A percentile compares a stretch with the other conserved stretches of the same genome.
These are phyloP conservation scores for Periphyllus acericola DNA, from an alignment of 2,888 invertebrate species.

Conservation along the genomic window DNA sequence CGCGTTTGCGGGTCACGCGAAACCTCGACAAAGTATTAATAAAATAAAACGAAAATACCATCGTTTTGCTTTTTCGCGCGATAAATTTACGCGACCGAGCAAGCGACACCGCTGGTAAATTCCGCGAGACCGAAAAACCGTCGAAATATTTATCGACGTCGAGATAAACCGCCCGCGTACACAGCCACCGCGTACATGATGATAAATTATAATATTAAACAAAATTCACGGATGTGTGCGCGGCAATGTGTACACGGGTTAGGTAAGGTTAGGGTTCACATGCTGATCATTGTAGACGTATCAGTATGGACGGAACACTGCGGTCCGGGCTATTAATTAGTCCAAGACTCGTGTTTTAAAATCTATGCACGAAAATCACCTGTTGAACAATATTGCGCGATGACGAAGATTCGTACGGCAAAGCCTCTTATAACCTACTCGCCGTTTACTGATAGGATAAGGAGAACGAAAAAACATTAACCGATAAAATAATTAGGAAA, in stretches of 20 bases:
- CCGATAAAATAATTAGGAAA: too few species aligned
- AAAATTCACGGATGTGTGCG: not conserved
- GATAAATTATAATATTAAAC: not conserved
- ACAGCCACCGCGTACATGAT: not conserved
- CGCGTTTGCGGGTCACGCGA: not conserved
- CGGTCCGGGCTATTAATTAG: not conserved
- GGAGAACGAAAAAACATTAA: too few species aligned
- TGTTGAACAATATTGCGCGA: too few species aligned
- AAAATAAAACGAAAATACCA: not conserved
- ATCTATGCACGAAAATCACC: too few species aligned
- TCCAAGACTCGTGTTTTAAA: too few species aligned
- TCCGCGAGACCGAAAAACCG: not conserved
- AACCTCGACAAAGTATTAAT: not conserved
- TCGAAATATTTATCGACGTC: not conserved
- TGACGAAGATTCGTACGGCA: too few species aligned
- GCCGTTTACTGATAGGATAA: too few species aligned
- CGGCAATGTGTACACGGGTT: not conserved
- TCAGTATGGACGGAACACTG: not conserved
- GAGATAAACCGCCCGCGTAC: not conserved
- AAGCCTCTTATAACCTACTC: too few species aligned
- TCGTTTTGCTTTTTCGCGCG: not conserved
- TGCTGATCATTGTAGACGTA: not conserved
- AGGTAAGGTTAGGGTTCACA: not conserved
- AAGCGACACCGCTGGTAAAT: not conserved
- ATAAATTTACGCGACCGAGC: not conserved